Evolutionary conservation across 2,113 vertebrate species (phyloP).

Genomic region (Trematocara macrostoma): DNA sequence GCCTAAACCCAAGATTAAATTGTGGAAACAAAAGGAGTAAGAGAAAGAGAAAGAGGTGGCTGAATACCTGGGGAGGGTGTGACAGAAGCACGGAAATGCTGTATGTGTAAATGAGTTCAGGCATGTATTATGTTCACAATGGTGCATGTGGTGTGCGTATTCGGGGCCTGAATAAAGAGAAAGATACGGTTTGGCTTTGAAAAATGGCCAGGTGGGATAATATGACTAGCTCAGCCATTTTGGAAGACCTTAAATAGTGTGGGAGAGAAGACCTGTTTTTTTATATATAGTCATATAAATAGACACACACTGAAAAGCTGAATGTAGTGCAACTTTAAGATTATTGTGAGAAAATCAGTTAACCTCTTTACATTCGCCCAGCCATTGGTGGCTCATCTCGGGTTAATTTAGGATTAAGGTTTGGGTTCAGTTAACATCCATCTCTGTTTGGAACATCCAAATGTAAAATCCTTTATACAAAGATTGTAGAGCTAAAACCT

Average conservation of each 20-base stretch:
- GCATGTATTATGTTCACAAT: neutral
- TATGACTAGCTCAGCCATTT: constrained; percentile 72
- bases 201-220: constrained; percentile 69
- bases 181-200: constrained; percentile 62
- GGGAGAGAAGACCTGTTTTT: neutral
- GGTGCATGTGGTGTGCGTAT: neutral
- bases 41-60: neutral
- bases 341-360: neutral
- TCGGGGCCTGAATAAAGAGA: constrained; percentile 48
- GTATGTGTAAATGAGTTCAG: neutral
- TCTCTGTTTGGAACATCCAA: neutral
- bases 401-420: neutral
- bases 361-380: neutral
- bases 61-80: neutral
- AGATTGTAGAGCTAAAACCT: neutral
- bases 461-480: neutral
- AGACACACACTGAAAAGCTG: neutral
- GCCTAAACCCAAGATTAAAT: neutral
- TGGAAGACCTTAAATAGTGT: constrained; percentile 48
- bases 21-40: neutral
- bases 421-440: neutral
- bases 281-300: neutral
- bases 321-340: neutral
- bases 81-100: neutral
- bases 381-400: neutral